Evolutionary conservation across 1,140 invertebrate genomes (phyloP).

Genomic region (Wasmannia auropunctata): DNA sequence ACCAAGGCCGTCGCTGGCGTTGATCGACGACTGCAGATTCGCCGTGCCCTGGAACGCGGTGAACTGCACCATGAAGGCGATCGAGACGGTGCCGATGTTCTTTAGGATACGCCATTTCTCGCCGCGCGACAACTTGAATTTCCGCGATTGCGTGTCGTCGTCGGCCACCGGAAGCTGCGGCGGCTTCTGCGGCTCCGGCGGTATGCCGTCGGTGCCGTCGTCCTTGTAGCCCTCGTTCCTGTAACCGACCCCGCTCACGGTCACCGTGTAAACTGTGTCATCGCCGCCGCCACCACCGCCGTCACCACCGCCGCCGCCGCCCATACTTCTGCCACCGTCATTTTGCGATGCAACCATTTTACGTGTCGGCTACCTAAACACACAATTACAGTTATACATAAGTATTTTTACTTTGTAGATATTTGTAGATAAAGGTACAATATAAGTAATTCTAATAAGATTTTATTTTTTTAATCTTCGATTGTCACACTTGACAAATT

Average conservation of each 20-base stretch:
- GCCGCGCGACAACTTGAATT: conserved; percentile 90
- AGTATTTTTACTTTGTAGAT: neutral
- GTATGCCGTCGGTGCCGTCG: conserved; percentile 86
- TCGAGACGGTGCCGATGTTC: conserved; percentile 93
- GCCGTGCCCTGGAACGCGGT: conserved; percentile 96
- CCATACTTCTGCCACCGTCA: conserved; percentile 81
- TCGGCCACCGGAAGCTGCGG: conserved; percentile 87
- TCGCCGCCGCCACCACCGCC: conserved; percentile 68
- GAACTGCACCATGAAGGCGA: conserved; percentile 97
- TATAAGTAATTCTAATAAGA: neutral
- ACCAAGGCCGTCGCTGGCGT: conserved; percentile 92
- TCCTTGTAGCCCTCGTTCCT: conserved; percentile 90
- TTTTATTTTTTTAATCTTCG: neutral
- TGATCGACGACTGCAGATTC: conserved; percentile 95
- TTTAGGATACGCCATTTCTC: conserved; percentile 96
- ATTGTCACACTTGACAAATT: too few species aligned
- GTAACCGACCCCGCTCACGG: conserved; percentile 87
- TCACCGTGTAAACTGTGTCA: conserved; percentile 85
- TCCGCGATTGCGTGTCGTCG: conserved; percentile 89
- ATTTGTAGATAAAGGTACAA: neutral
- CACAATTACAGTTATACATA: neutral
- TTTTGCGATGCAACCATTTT: conserved; percentile 83
- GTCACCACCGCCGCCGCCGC: conserved; percentile 61
- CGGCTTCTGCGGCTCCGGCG: conserved; percentile 85
- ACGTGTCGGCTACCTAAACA: conserved; percentile 80